These are phyloP conservation scores for Ia io DNA, from an alignment of 2,113 vertebrate genomes.

Conservation along the genomic window DNA sequence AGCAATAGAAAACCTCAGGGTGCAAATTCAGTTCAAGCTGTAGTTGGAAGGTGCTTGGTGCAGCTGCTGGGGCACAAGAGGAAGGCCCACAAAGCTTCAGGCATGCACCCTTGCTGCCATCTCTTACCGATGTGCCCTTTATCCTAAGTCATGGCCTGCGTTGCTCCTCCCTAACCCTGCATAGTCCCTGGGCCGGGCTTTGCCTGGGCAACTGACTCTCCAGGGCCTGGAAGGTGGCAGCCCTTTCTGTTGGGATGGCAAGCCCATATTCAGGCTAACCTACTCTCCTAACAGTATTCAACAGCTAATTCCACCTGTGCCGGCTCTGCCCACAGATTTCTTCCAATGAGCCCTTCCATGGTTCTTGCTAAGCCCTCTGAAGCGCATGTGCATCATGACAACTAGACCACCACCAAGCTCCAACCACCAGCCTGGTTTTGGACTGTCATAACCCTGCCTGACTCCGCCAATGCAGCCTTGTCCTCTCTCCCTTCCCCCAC, in stretches of 20 bases:
- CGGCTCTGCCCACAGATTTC: neutral
- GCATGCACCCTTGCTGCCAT: accelerated
- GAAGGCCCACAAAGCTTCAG: neutral
- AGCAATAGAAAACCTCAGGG: neutral
- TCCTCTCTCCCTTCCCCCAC: neutral
- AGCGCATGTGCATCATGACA: neutral
- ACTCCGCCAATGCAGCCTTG: neutral
- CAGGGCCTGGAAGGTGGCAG: neutral
- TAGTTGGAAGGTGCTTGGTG: neutral
- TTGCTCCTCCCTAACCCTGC: accelerated
- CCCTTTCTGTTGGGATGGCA: neutral
- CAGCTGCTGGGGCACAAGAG: neutral
- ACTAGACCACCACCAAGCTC: neutral
- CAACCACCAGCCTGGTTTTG: neutral
- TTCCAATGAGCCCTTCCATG: neutral
- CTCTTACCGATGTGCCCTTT: neutral
- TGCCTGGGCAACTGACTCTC: neutral
- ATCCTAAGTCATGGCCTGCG: accelerated
- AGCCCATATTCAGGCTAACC: neutral
- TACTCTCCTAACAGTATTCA: neutral
- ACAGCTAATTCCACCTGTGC: neutral
- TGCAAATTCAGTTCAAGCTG: neutral
- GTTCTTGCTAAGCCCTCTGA: neutral
- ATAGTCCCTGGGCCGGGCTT: neutral
- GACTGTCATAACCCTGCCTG: neutral